phyloP scores from a whole-genome alignment of 2,888 invertebrate genomes.

The Andricus curvator region DNA sequence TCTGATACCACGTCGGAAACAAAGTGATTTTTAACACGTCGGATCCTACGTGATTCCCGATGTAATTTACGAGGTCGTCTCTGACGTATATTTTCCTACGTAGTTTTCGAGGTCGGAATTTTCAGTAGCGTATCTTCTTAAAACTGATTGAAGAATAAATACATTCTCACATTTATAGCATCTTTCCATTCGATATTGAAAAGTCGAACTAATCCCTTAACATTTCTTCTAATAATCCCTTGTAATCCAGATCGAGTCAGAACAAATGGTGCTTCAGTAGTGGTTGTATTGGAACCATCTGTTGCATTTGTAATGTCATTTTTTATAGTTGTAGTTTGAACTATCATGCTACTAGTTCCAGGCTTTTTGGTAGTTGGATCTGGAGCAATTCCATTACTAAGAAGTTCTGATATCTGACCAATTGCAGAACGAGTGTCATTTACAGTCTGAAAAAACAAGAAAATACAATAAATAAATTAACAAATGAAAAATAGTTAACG shows the following conservation, averaged over 20 bases:
- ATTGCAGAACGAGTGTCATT: conserved; percentile 79
- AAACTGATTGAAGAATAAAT: neutral
- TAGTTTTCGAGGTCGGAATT: no score
- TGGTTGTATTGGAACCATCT: conserved; percentile 71
- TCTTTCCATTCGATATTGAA: conserved; percentile 80
- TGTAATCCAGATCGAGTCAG: conserved; percentile 77
- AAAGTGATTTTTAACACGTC: no score
- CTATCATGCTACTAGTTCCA: conserved; percentile 43
- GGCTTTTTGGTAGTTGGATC: conserved; percentile 64
- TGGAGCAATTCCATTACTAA: conserved; percentile 75
- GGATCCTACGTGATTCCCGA: no score
- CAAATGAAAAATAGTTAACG: neutral
- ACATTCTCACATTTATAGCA: conserved; percentile 77
- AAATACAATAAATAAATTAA: neutral
- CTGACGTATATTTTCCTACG: no score
- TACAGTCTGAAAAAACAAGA: conserved; percentile 76
- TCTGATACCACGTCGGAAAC: no score
- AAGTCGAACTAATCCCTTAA: conserved; percentile 78
- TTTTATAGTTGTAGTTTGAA: conserved; percentile 40
- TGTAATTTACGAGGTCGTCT: no score
- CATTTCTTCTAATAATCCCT: conserved; percentile 78
- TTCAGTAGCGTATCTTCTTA: no score
- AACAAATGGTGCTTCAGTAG: conserved; percentile 73
- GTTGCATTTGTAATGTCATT: conserved; percentile 58
- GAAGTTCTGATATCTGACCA: conserved; percentile 75